These are phyloP conservation scores for Zaprionus camerounensis DNA, from an alignment of 1,140 invertebrate genomes.

Conservation along the genomic window DNA sequence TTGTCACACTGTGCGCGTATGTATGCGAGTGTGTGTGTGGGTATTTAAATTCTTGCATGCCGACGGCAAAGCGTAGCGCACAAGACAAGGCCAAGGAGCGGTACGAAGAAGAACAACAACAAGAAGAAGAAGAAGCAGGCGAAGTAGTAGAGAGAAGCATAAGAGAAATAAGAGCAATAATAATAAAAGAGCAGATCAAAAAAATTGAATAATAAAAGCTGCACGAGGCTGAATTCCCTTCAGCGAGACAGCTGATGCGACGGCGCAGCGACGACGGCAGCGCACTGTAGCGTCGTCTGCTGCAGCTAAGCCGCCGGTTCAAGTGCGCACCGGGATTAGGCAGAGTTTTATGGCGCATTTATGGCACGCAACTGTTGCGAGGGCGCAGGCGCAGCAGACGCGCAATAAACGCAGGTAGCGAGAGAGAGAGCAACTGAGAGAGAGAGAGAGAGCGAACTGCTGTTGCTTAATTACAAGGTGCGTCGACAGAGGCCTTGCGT, in stretches of 20 bases:
- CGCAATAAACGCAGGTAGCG: slow-evolving; percentile 39
- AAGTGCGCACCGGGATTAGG: slow-evolving; percentile 56
- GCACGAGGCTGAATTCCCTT: neutral
- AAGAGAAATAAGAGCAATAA: slow-evolving; percentile 12
- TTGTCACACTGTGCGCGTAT: slow-evolving; percentile 10
- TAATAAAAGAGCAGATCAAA: neutral
- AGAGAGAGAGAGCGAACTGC: neutral
- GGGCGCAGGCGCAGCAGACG: slow-evolving; percentile 14
- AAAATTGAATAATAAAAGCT: slow-evolving; percentile 24
- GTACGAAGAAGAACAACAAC: neutral
- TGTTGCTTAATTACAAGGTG: slow-evolving; percentile 55
- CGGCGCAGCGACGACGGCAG: neutral
- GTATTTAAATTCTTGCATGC: slow-evolving; percentile 8
- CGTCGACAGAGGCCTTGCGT: slow-evolving; percentile 56
- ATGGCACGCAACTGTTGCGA: slow-evolving; percentile 64
- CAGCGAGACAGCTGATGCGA: slow-evolving; percentile 61
- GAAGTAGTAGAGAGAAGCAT: neutral
- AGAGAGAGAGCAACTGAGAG: neutral
- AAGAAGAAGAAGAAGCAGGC: slow-evolving; percentile 1
- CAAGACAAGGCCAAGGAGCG: slow-evolving; percentile 35
- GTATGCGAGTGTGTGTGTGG: slow-evolving; percentile 8
- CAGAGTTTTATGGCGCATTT: slow-evolving; percentile 66
- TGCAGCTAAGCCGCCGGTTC: slow-evolving; percentile 41
- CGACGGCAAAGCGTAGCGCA: slow-evolving; percentile 9
- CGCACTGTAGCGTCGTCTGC: neutral